Conservation (phyloP, 2,797 vertebrate species). For the Pogoniulus pusillus region DNA sequence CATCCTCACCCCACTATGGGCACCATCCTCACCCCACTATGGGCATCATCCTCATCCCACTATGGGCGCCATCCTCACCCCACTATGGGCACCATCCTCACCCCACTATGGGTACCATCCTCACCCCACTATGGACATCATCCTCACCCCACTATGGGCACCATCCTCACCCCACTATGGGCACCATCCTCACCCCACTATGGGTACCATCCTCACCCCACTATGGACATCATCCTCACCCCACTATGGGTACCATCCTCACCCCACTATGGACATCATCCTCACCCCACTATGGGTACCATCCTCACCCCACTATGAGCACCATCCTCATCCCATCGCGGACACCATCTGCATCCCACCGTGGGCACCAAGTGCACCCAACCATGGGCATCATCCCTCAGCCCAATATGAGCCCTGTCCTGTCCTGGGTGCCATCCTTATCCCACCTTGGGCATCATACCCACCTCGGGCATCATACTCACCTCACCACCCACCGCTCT, state of each 20-base stretch:
- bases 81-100: neutral
- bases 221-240: accelerated
- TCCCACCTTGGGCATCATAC: no score
- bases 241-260: neutral
- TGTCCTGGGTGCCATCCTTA: neutral
- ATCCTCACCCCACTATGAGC: neutral
- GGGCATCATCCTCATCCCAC: neutral
- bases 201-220: neutral
- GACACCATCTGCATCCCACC: neutral
- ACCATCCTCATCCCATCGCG: neutral
- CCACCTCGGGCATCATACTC: neutral
- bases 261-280: neutral
- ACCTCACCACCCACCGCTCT: accelerated
- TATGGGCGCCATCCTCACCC: neutral
- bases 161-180: accelerated
- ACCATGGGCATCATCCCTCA: neutral
- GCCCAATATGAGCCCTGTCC: neutral
- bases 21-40: neutral
- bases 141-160: accelerated
- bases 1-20: neutral
- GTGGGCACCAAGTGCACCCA: neutral
- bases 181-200: accelerated
- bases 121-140: neutral
- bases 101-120: neutral
- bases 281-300: neutral